These are phyloP conservation scores for Myopa testacea DNA, from an alignment of 2,888 invertebrate genomes.

Conservation along the genomic window DNA sequence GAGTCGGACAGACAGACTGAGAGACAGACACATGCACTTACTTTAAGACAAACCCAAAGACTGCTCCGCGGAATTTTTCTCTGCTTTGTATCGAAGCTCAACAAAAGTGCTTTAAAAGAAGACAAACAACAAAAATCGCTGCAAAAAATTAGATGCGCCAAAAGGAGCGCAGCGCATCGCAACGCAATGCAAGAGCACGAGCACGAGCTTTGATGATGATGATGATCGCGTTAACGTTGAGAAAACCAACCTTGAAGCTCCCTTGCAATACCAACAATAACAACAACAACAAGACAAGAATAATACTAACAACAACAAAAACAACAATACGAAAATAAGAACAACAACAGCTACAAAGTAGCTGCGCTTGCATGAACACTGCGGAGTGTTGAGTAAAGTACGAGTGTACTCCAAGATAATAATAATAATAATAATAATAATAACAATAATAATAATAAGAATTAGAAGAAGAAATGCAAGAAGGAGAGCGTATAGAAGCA, in stretches of 20 bases:
- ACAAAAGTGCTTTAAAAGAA: too few relatives aligned
- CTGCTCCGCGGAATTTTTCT: too few relatives aligned
- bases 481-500: neutral
- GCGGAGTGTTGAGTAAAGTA: neutral
- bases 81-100: too few relatives aligned
- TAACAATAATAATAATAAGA: neutral
- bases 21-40: neutral
- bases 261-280: conserved; percentile 42
- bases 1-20: neutral
- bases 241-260: conserved; percentile 47
- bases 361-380: conserved; percentile 17
- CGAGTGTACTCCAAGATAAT: neutral
- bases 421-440: neutral
- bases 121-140: too few relatives aligned
- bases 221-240: conserved; percentile 19
- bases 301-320: too few relatives aligned
- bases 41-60: too few relatives aligned
- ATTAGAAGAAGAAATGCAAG: conserved; percentile 11
- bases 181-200: neutral
- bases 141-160: conserved; percentile 11
- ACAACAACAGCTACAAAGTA: neutral
- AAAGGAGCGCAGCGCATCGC: neutral
- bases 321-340: too few relatives aligned
- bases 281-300: neutral
- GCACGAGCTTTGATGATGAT: neutral